Evolutionary conservation across 2,113 vertebrate species (phyloP), one percentile per base, ranked within the genome.

Genomic region (Callithrix jacchus): DNA sequence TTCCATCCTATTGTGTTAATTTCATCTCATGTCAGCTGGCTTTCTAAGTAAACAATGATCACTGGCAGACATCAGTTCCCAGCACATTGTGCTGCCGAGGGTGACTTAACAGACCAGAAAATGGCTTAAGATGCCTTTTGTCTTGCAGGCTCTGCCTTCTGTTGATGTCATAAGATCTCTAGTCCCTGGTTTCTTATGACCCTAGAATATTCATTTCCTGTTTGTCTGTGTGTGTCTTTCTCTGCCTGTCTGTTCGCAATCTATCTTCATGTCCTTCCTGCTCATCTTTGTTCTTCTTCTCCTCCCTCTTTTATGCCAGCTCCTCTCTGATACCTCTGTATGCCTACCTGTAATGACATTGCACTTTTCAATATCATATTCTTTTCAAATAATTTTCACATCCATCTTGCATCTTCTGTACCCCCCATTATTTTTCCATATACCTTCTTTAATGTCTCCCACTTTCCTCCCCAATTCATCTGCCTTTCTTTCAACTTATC

Each of bases 11-110:
- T 98, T 98, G 97, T 98, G 98, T 98, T 98, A 95, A 98, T 98
- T 97, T 97, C 95, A 42, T 97, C 97, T 97, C 88, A 13, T n/a
- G 96, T 98, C 98, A 98, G 96, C 86, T 37, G 1, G 96, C 90
- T 98, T 96, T 97, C 97, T 97, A 56, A 97, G 97, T 98, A 98
- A 98, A 98, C 98, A 98, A 98, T 97, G 98, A 98, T 98, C 97
- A 97, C 90, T 89, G 96, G 68, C 97, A 98, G 97, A 97, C 97
- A 97, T 98, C 96, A 96, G 91, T 97, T 97, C 97, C 96, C 95
- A 70, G 90, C 81, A 90, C 96, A 97, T 94, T 95, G 96, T 94
- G 93, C 93, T 94, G 97, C 95, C 3, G 0, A 73, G 92, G 94
- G 96, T 98, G 95, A 97, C 94, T 98, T 97, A 94, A 93, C 97